These are phyloP conservation scores for Euborellia annulipes DNA, from an alignment of 1,140 invertebrate species.

Conservation along the genomic window DNA sequence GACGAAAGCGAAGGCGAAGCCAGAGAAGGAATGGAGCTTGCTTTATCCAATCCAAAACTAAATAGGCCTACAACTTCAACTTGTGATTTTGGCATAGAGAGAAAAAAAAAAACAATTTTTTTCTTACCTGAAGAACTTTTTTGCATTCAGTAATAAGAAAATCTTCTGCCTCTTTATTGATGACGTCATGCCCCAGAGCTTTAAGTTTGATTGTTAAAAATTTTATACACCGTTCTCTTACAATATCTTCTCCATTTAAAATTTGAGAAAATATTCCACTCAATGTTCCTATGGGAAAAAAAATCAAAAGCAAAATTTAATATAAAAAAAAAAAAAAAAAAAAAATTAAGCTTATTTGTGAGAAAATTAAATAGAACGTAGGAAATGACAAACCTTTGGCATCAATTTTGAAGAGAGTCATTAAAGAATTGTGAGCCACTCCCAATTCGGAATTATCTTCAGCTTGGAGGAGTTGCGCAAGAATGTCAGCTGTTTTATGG, in stretches of 20 bases:
- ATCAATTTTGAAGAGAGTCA: conserved; percentile 44
- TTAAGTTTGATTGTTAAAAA: conserved; percentile 75
- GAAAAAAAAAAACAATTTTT: not conserved
- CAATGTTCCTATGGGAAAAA: conserved; percentile 42
- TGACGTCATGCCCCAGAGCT: conserved; percentile 54
- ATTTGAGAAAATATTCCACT: conserved; percentile 79
- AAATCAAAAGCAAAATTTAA: conserved; percentile 7
- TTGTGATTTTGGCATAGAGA: not conserved
- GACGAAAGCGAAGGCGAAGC: not conserved
- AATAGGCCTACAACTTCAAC: not conserved
- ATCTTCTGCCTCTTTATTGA: conserved; percentile 77
- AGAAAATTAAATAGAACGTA: not conserved
- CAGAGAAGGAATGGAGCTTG: not conserved
- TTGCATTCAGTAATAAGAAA: conserved; percentile 70
- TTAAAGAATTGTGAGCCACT: conserved; percentile 55
- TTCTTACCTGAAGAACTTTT: conserved; percentile 59
- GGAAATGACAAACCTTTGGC: conserved; percentile 32
- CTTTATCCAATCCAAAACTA: not conserved
- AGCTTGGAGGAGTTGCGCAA: conserved; percentile 76
- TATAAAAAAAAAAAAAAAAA: not conserved
- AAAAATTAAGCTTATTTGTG: not conserved
- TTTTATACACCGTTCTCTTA: conserved; percentile 75
- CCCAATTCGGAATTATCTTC: conserved; percentile 67
- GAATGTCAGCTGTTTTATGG: conserved; percentile 76
- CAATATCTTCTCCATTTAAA: conserved; percentile 50